Base-by-base conservation (phyloP, 2,797 vertebrate species). In the Typhlichthys eigenmanni region DNA sequence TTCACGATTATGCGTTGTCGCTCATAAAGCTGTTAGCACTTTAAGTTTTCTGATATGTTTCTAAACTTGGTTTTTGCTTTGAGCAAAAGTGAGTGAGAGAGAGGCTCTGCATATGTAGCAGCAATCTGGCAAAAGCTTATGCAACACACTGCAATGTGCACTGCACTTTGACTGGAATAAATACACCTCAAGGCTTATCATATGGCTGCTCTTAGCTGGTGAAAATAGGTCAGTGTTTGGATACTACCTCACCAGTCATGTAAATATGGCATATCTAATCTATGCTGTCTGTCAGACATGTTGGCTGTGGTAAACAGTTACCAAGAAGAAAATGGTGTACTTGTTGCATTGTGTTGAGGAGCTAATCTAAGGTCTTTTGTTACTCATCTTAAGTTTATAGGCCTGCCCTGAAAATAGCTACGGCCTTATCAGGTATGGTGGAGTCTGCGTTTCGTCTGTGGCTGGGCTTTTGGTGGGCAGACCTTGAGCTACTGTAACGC, bases 131-230 rank as follows among this genome's bases (percentile, higher is more conserved):
- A 19, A 51, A 38, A 71, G 79, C 85, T 92, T 90, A 89, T 77
- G 88, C 88, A 92, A 91, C 68, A 68, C 48, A 38, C 64, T 87
- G 86, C 78, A 90, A 88, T 68, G 60, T 64, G 80, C 68, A 68
- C 57, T 64, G 54, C 63, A 60, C 62, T 50, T 50, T 74, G 79
- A 80, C 80, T 82, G 74, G 78, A 62, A 66, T 52, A 68, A 60
- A 68, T 60, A 77, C 64, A 63, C 55, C 38, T 50, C 8, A 53
- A 51, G 50, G 66, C 77, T 81, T 84, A 85, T 82, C 81, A 61
- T 51, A 62, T 68, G 47, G 48, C 68, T 64, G 62, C 69, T 72
- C 62, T 62, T 62, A 59, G 53, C 74, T 71, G 58, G 32, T 29
- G 51, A 76, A n/a, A 81, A 83, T 72, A 67, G 72, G 78, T 80